Conservation (phyloP, 2,113 vertebrate species). For the Tetraodon nigroviridis region DNA sequence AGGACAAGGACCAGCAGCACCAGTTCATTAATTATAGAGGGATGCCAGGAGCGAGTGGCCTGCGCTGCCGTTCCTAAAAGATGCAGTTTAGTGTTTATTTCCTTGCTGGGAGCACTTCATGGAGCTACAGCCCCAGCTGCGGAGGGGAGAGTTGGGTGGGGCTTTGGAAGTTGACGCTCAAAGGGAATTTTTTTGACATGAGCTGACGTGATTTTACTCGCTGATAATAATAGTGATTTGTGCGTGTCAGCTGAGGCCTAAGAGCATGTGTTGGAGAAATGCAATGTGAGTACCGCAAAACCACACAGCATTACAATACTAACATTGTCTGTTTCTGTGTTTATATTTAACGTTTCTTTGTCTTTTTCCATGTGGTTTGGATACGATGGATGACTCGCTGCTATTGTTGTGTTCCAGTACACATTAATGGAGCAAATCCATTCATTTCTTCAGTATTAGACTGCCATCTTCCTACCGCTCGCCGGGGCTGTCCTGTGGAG, state of each 20-base stretch:
- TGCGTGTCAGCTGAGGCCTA: slow-evolving; percentile 12
- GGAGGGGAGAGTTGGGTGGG: slow-evolving; percentile 1
- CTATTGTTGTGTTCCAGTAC: neutral
- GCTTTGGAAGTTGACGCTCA: neutral
- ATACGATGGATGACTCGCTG: neutral
- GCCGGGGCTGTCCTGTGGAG: neutral
- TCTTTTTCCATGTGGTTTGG: no score
- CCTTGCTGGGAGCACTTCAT: slow-evolving; percentile 20
- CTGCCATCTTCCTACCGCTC: no score
- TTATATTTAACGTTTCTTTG: neutral
- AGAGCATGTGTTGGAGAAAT: slow-evolving; percentile 14
- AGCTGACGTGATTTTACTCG: slow-evolving; percentile 7
- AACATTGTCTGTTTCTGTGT: neutral
- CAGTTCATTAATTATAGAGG: slow-evolving; percentile 64
- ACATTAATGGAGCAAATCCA: neutral
- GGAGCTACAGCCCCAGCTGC: slow-evolving; percentile 6
- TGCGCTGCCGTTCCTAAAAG: slow-evolving; percentile 55
- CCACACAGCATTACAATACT: neutral
- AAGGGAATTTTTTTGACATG: neutral
- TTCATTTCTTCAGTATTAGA: no score
- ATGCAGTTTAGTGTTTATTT: slow-evolving; percentile 43
- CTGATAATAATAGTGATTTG: slow-evolving; percentile 3
- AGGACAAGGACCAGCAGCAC: slow-evolving; percentile 55
- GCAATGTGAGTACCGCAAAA: neutral
- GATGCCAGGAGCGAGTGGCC: slow-evolving; percentile 44